Percentiles rank a stretch among this genome's conserved stretches.
Conservation (phyloP, 2,888 invertebrate species). For the Diplazon laetatorius region DNA sequence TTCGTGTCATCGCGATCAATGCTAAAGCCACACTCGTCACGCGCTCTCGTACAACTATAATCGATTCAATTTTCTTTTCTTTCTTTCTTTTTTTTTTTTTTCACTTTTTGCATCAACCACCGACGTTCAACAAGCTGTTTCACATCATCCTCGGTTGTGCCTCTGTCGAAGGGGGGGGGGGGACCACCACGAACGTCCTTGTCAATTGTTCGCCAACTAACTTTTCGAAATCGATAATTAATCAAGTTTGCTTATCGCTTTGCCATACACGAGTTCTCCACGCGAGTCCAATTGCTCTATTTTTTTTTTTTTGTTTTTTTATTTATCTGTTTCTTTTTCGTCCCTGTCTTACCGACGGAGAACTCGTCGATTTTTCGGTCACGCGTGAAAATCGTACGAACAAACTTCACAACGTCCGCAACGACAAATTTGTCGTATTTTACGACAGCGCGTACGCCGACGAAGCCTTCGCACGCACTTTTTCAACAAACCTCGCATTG, state of each 20-base stretch:
- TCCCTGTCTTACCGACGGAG: not conserved
- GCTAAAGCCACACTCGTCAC: not conserved
- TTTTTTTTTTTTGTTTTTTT: not conserved
- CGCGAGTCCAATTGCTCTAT: not conserved
- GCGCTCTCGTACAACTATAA: conserved; percentile 3
- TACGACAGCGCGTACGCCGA: conserved; percentile 31
- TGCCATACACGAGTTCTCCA: conserved; percentile 4
- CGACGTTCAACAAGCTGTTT: not conserved
- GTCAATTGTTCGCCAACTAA: conserved; percentile 20
- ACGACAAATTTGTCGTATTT: conserved; percentile 4
- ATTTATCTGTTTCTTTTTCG: no score
- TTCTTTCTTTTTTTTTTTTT: not conserved
- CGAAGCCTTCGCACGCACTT: conserved; percentile 20
- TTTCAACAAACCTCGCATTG: no score
- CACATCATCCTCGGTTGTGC: conserved; percentile 14
- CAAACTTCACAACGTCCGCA: conserved; percentile 13
- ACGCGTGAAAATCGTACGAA: conserved; percentile 8
- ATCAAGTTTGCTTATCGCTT: conserved; percentile 10
- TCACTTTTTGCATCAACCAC: no score
- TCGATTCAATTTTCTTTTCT: not conserved
- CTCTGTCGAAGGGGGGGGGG: no score
- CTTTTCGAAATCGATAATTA: conserved; percentile 33
- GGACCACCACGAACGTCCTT: conserved; percentile 45
- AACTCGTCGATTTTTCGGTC: conserved; percentile 14
- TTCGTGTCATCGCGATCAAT: conserved; percentile 59